These are phyloP conservation scores for Kryptolebias ocellatus DNA, from an alignment of 2,797 vertebrate genomes.

Conservation along the genomic window DNA sequence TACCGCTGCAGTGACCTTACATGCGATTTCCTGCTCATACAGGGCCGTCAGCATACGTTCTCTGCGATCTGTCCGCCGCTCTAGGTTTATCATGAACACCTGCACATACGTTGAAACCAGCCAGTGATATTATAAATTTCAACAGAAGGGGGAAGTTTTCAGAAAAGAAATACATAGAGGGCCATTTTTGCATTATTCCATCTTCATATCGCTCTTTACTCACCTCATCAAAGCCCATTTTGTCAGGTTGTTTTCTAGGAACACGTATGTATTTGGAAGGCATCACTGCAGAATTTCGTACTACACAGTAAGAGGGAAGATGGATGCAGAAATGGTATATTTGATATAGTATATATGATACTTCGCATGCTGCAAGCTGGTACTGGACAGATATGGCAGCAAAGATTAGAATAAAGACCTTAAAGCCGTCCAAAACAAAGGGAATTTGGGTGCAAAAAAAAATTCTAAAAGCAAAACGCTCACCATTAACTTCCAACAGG, in stretches of 20 bases:
- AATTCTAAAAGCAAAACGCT: constrained; percentile 50
- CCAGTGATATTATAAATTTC: constrained; percentile 7
- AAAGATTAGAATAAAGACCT: constrained; percentile 25
- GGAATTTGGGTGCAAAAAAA: constrained; percentile 9
- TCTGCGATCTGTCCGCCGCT: constrained; percentile 83
- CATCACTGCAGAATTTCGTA: constrained; percentile 87
- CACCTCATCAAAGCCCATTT: constrained; percentile 99
- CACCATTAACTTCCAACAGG: constrained; percentile 89
- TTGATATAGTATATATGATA: constrained; percentile 22
- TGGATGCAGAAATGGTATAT: constrained; percentile 69
- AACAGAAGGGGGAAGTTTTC: constrained; percentile 38
- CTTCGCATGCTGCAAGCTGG: constrained; percentile 33
- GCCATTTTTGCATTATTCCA: constrained; percentile 67
- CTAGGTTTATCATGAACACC: constrained; percentile 94
- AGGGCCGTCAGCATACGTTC: constrained; percentile 86
- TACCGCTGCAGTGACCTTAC: constrained; percentile 85
- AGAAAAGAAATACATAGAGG: constrained; percentile 39
- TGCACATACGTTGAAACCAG: constrained; percentile 46
- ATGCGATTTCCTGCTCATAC: constrained; percentile 83
- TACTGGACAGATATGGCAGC: constrained; percentile 23
- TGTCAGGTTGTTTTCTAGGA: constrained; percentile 87
- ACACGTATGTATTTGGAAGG: constrained; percentile 87
- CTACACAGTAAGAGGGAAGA: constrained; percentile 80
- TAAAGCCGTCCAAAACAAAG: constrained; percentile 14
- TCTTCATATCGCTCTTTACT: constrained; percentile 68